phyloP scores from a whole-genome alignment of 2,797 vertebrate genomes.

The Catostomus latipinnis region DNA sequence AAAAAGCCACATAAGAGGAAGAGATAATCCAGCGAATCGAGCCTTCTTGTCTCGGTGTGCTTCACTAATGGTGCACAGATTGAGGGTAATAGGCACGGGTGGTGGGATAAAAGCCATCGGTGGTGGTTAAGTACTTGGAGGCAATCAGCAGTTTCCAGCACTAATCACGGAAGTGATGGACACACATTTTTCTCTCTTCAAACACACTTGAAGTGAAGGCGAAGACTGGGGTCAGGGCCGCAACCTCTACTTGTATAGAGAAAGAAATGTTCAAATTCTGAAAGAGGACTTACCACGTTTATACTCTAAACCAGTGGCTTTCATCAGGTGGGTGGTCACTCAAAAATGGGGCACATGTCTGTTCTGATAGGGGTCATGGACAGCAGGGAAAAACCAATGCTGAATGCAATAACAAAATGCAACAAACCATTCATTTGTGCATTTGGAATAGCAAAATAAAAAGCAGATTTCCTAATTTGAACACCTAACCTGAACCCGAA shows the following conservation, averaged over 20 bases:
- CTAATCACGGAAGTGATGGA: slow-evolving; percentile 46
- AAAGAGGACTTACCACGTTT: neutral
- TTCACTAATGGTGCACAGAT: slow-evolving; percentile 37
- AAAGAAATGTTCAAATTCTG: neutral
- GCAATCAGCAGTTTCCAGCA: slow-evolving; percentile 25
- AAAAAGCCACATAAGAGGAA: slow-evolving; percentile 9
- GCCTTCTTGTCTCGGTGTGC: neutral
- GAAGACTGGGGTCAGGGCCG: slow-evolving; percentile 3
- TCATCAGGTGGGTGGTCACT: too few relatives aligned
- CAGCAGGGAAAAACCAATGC: too few relatives aligned
- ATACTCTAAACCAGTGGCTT: too few relatives aligned
- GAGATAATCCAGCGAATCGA: slow-evolving; percentile 6
- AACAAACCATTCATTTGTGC: too few relatives aligned
- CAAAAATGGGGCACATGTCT: too few relatives aligned
- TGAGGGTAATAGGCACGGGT: slow-evolving; percentile 11
- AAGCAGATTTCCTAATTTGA: too few relatives aligned
- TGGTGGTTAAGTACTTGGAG: slow-evolving; percentile 21
- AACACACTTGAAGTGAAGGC: slow-evolving; percentile 15
- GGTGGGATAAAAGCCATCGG: slow-evolving; percentile 36
- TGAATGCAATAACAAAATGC: too few relatives aligned
- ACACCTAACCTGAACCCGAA: too few relatives aligned
- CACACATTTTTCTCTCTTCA: slow-evolving; percentile 23
- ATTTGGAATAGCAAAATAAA: too few relatives aligned
- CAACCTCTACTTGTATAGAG: neutral
- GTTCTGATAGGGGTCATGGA: too few relatives aligned